phyloP scores from a whole-genome alignment of 2,797 vertebrate species.

The Tokudaia muenninki region DNA sequence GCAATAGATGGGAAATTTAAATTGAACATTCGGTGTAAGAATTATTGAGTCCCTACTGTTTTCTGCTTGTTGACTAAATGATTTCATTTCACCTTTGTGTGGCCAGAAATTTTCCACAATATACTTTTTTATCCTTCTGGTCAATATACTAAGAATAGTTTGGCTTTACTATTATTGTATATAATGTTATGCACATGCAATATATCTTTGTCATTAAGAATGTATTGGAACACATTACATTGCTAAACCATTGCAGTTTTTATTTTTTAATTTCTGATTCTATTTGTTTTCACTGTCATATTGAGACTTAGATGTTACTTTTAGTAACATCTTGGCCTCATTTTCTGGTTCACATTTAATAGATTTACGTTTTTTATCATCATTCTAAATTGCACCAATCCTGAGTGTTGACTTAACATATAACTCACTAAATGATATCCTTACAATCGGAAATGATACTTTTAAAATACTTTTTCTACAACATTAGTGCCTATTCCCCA shows the following conservation, averaged over 20 bases:
- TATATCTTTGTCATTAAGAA: slow-evolving; percentile 6
- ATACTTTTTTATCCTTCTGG: slow-evolving; percentile 29
- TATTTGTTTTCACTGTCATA: slow-evolving; percentile 13
- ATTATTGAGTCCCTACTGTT: slow-evolving; percentile 23
- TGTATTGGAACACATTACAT: neutral
- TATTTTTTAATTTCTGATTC: slow-evolving; percentile 28
- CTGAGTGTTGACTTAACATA: slow-evolving; percentile 31
- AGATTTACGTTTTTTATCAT: slow-evolving; percentile 55
- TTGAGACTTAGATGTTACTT: neutral
- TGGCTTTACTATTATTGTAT: neutral
- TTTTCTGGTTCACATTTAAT: slow-evolving; percentile 43
- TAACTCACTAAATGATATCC: neutral
- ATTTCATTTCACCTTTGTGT: neutral
- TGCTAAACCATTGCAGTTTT: neutral
- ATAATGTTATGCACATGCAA: neutral
- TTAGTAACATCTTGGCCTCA: neutral
- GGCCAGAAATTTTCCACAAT: slow-evolving; percentile 5
- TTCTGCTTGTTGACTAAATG: neutral
- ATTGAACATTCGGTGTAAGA: slow-evolving; percentile 19
- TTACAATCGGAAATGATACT: slow-evolving; percentile 1
- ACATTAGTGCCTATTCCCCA: neutral
- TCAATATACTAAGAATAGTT: neutral
- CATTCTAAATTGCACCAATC: slow-evolving; percentile 15
- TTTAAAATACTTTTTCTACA: slow-evolving; percentile 20
- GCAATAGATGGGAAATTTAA: neutral